A percentile compares a stretch with the other conserved stretches of the same genome.
These are phyloP conservation scores for Phymastichus coffea DNA, from an alignment of 1,140 invertebrate species.

Conservation along the genomic window DNA sequence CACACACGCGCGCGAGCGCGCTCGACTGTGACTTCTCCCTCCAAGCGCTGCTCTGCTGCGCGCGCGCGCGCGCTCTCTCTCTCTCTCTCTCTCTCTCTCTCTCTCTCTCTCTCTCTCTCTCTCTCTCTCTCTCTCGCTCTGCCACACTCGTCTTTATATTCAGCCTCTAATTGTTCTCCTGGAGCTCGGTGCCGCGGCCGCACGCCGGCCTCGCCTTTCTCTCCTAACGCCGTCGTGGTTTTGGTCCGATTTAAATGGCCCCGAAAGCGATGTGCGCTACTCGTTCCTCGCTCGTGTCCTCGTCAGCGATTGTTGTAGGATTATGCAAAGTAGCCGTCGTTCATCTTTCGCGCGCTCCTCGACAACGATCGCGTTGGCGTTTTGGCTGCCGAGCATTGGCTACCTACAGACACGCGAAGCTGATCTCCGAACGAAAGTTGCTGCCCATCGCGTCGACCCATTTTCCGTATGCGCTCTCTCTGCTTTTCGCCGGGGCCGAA, in stretches of 20 bases:
- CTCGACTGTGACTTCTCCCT: conserved; percentile 27
- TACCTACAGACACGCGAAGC: too few species aligned
- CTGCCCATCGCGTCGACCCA: neutral
- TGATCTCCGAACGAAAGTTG: neutral
- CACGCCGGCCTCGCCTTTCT: conserved; percentile 23
- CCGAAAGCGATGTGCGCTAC: neutral
- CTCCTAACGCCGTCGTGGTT: conserved; percentile 12
- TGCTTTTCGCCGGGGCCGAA: neutral
- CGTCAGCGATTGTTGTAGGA: neutral
- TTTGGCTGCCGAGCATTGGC: too few species aligned
- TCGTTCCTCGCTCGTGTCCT: too few species aligned
- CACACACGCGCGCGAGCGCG: conserved; percentile 45
- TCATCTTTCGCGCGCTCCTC: neutral
- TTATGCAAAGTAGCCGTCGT: neutral
- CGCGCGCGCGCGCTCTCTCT: too few species aligned
- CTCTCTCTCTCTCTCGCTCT: too few species aligned
- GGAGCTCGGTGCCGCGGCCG: conserved; percentile 18
- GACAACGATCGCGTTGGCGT: too few species aligned
- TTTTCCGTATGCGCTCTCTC: neutral
- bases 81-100: neutral
- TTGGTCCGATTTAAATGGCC: neutral
- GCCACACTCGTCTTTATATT: conserved; percentile 40
- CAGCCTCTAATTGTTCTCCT: conserved; percentile 41
- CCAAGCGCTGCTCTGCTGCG: conserved; percentile 51
- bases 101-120: conserved; percentile 22